Conservation (phyloP, 2,888 invertebrate species). For the Leucophora obtusa region DNA sequence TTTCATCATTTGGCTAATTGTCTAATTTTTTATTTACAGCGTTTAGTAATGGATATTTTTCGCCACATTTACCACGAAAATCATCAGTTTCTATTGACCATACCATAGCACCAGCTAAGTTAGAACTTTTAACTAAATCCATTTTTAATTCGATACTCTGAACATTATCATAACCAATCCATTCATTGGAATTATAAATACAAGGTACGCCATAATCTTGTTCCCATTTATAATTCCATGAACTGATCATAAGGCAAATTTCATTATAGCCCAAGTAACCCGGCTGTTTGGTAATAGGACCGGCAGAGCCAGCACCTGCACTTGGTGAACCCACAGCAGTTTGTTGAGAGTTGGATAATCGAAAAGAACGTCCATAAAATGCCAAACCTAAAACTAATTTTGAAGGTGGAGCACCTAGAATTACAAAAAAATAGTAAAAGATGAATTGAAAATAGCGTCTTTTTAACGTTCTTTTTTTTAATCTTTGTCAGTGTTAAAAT, state of each 20-base stretch:
- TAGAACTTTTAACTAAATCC: constrained; percentile 88
- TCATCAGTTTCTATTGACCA: constrained; percentile 94
- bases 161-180: constrained; percentile 95
- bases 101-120: constrained; percentile 85
- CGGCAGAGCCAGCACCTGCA: constrained; percentile 73
- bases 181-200: constrained; percentile 90
- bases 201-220: constrained; percentile 8
- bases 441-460: too few species aligned
- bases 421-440: too few species aligned
- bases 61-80: constrained; percentile 88
- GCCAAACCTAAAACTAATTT: constrained; percentile 86
- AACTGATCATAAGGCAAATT: constrained; percentile 74
- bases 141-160: constrained; percentile 89
- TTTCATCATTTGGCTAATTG: background rate
- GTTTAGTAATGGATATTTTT: constrained; percentile 81
- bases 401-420: constrained; percentile 80
- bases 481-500: too few species aligned
- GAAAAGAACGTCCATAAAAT: constrained; percentile 85
- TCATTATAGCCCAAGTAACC: constrained; percentile 87
- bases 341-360: constrained; percentile 78
- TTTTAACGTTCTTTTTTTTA: too few species aligned
- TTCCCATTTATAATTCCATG: constrained; percentile 29
- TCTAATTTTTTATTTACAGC: constrained; percentile 33
- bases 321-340: constrained; percentile 18
- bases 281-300: constrained; percentile 82